These are phyloP conservation scores for Heliconius congener DNA, from an alignment of 1,140 invertebrate genomes.

Conservation along the genomic window DNA sequence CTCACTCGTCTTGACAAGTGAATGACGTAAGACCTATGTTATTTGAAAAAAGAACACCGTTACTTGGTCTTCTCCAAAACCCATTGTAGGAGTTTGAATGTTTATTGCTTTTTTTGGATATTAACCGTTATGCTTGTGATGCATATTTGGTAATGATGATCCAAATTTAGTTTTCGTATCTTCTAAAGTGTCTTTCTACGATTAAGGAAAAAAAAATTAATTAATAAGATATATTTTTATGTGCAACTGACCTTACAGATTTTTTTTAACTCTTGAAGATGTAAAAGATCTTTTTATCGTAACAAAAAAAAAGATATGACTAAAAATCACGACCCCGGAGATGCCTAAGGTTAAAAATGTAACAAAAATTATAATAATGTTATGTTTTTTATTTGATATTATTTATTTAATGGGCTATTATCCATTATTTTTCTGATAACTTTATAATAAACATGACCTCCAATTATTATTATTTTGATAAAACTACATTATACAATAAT, in stretches of 20 bases:
- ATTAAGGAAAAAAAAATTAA: no score
- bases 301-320: no score
- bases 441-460: not conserved
- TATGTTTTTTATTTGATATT: not conserved
- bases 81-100: not conserved
- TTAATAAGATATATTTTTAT: no score
- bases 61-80: not conserved
- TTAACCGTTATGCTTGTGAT: no score
- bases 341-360: not conserved
- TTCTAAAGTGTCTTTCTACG: no score
- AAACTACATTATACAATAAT: not conserved
- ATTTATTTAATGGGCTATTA: slow-evolving; percentile 4
- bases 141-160: not conserved
- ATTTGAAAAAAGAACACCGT: not conserved
- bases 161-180: no score
- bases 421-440: not conserved
- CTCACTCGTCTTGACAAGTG: slow-evolving; percentile 3
- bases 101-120: not conserved
- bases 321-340: no score
- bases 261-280: no score
- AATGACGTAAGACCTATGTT: not conserved
- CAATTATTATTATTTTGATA: slow-evolving; percentile 1
- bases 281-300: no score
- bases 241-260: no score
- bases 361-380: not conserved